Conservation (phyloP, 2,113 vertebrate species). For the Circaetus cinerascens region DNA sequence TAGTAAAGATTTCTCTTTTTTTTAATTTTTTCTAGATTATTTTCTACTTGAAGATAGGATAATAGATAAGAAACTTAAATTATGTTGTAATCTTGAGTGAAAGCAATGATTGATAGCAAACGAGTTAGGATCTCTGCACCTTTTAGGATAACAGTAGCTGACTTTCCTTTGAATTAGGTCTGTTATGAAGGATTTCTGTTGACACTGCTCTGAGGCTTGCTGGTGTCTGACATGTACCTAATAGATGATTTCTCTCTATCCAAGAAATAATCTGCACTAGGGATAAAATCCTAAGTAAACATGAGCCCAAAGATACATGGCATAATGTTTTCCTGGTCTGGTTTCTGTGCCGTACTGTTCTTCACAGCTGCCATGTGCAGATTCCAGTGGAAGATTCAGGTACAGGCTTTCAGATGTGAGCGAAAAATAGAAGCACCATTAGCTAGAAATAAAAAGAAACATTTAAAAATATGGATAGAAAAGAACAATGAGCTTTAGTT, state of each 20-base stretch:
- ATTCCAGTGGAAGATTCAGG: background rate
- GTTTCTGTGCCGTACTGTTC: background rate
- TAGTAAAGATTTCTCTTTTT: background rate
- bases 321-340: background rate
- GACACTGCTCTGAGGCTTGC: background rate
- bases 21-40: background rate
- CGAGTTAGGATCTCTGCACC: background rate
- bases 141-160: background rate
- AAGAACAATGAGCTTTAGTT: background rate
- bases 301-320: background rate
- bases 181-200: background rate
- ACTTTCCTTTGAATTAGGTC: background rate
- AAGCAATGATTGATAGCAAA: background rate
- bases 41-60: background rate
- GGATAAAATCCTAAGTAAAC: background rate
- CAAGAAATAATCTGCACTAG: background rate
- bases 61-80: background rate
- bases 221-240: background rate
- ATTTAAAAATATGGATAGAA: background rate
- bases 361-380: background rate
- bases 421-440: background rate
- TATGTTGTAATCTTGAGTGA: background rate
- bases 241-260: background rate
- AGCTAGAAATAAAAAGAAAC: background rate
- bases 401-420: background rate